Evolutionary conservation across 2,888 invertebrate species (phyloP).

Genomic region (Ptychoptera contaminata): DNA sequence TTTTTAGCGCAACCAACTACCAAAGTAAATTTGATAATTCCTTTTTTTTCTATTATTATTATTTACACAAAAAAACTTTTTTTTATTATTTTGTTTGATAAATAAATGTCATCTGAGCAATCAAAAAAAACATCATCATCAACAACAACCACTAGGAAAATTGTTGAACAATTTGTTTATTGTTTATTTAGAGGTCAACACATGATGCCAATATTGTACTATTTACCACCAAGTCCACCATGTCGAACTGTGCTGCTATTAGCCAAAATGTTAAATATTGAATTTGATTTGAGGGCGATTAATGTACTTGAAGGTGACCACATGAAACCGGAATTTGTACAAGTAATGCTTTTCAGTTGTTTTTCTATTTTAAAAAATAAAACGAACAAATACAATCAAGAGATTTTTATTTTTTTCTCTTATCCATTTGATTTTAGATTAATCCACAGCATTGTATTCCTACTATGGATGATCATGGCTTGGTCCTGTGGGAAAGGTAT

Average conservation of each 20-base stretch:
- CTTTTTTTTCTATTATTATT: too few relatives aligned
- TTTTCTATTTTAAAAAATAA: too few relatives aligned
- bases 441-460: conserved; percentile 41
- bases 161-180: conserved; percentile 31
- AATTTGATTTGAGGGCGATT: conserved; percentile 40
- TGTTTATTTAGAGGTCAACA: conserved; percentile 28
- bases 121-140: too few relatives aligned
- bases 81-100: too few relatives aligned
- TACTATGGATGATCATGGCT: conserved; percentile 39
- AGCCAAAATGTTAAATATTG: conserved; percentile 40
- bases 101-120: too few relatives aligned
- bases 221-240: conserved; percentile 40
- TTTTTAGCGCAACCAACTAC: too few relatives aligned
- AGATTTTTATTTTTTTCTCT: background rate
- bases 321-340: conserved; percentile 40
- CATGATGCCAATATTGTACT: conserved; percentile 36
- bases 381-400: too few relatives aligned
- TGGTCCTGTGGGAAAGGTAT: conserved; percentile 36
- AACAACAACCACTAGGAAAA: conserved; percentile 15
- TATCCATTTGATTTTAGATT: conserved; percentile 17
- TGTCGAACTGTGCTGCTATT: conserved; percentile 40
- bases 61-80: too few relatives aligned
- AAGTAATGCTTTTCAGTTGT: conserved; percentile 25
- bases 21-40: too few relatives aligned
- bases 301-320: conserved; percentile 41